Percentiles rank a stretch among this genome's conserved stretches.
Evolutionary conservation across 2,888 invertebrate genomes (phyloP).

Genomic region (Caenorhabditis becei): DNA sequence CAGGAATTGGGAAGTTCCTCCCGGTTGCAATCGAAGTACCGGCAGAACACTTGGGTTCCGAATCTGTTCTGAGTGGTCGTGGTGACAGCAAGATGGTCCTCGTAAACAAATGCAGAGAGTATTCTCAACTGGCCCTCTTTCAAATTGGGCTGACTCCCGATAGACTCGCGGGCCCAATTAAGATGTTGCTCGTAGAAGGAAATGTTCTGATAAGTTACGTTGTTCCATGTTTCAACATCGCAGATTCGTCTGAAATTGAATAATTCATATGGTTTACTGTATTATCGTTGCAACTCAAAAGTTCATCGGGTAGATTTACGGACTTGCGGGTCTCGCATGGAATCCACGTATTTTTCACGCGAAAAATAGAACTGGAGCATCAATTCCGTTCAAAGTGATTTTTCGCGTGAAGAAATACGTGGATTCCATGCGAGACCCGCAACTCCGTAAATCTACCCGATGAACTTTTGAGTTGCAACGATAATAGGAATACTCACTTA

Average conservation of each 20-base stretch:
- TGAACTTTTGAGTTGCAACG: too few species aligned
- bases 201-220: not conserved
- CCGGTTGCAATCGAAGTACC: conserved; percentile 5
- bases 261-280: too few species aligned
- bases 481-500: too few species aligned
- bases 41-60: conserved; percentile 15
- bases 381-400: too few species aligned
- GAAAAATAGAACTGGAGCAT: too few species aligned
- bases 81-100: conserved; percentile 11
- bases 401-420: too few species aligned
- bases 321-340: too few species aligned
- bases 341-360: too few species aligned
- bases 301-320: not conserved
- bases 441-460: too few species aligned
- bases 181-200: conserved; percentile 20
- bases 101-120: conserved; percentile 10
- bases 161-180: conserved; percentile 5
- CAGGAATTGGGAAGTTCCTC: not conserved
- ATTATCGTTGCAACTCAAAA: too few species aligned
- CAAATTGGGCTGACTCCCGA: conserved; percentile 10
- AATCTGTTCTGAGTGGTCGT: conserved; percentile 17
- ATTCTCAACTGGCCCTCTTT: not conserved
- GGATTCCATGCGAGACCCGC: too few species aligned
- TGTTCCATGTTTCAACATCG: conserved; percentile 15
- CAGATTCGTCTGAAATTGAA: conserved; percentile 13